Evolutionary conservation across 2,113 vertebrate genomes (phyloP).

Genomic region (Mirounga angustirostris): DNA sequence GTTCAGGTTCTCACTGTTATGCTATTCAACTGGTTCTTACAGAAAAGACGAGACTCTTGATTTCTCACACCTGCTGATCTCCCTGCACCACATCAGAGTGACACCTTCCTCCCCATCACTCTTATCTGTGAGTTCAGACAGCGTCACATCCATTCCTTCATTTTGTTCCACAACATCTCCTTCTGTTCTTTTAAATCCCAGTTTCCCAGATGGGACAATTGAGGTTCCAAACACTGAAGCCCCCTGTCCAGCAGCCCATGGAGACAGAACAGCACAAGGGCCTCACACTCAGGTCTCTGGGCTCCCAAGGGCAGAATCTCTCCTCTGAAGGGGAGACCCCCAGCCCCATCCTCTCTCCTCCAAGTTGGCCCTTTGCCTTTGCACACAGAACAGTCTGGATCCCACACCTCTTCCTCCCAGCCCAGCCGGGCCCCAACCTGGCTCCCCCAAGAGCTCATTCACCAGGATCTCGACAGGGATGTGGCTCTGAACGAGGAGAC

Average conservation of each 20-base stretch:
- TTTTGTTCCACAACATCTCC: background rate
- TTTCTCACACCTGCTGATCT: background rate
- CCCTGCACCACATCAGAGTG: fast-evolving
- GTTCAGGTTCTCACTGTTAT: background rate
- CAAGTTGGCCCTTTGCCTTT: background rate
- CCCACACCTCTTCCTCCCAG: background rate
- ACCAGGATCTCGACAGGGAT: background rate
- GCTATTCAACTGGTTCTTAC: background rate
- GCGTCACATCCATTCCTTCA: fast-evolving
- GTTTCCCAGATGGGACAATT: background rate
- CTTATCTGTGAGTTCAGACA: background rate
- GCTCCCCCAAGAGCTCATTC: background rate
- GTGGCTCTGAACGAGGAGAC: background rate
- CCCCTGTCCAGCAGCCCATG: background rate
- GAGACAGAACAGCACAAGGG: background rate
- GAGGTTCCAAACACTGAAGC: background rate
- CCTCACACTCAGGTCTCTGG: fast-evolving
- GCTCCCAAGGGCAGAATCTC: background rate
- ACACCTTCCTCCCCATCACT: fast-evolving
- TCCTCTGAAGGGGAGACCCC: too few species aligned
- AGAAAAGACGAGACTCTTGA: fast-evolving
- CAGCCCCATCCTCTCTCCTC: background rate
- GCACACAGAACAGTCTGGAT: too few species aligned
- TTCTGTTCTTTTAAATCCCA: background rate
- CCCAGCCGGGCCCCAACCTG: fast-evolving